Evolutionary conservation across 2,113 vertebrate genomes (phyloP).

Genomic region (Atractosteus spatula): DNA sequence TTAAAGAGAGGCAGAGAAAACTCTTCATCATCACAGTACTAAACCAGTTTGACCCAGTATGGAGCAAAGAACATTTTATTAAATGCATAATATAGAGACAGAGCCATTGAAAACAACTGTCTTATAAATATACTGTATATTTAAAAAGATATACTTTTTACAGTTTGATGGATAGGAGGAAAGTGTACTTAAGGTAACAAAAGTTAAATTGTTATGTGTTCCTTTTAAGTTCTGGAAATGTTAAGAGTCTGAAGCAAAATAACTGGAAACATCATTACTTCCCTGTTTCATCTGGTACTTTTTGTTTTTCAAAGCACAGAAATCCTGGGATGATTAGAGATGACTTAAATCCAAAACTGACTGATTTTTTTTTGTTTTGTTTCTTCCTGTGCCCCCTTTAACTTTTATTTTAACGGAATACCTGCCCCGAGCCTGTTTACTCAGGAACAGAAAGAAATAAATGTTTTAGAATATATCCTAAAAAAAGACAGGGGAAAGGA

Average conservation of each 20-base stretch:
- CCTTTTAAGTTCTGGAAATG: slow-evolving; percentile 63
- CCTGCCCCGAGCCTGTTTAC: slow-evolving; percentile 69
- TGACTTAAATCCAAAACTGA: slow-evolving; percentile 63
- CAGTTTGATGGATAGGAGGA: slow-evolving; percentile 25
- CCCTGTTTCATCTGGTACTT: slow-evolving; percentile 65
- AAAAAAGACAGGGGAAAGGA: slow-evolving; percentile 57
- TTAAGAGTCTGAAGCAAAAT: slow-evolving; percentile 52
- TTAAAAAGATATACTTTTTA: slow-evolving; percentile 2
- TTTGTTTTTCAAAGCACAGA: slow-evolving; percentile 48
- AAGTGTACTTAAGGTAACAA: slow-evolving; percentile 55
- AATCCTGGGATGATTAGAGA: slow-evolving; percentile 67
- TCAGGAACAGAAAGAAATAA: slow-evolving; percentile 74
- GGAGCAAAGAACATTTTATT: too few species aligned
- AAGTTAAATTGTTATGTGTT: slow-evolving; percentile 57
- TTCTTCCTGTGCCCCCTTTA: slow-evolving; percentile 41
- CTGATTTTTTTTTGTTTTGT: slow-evolving; percentile 27
- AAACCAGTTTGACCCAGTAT: too few species aligned
- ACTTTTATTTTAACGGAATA: slow-evolving; percentile 78
- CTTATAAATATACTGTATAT: slow-evolving; percentile 3
- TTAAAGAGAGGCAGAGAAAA: too few species aligned
- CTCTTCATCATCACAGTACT: too few species aligned
- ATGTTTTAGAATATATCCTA: slow-evolving; percentile 73
- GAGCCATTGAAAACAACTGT: not conserved
- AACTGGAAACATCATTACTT: slow-evolving; percentile 37
- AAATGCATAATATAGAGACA: not conserved